phyloP scores from a whole-genome alignment of 2,888 invertebrate genomes.

The Drosophila silvestris region DNA sequence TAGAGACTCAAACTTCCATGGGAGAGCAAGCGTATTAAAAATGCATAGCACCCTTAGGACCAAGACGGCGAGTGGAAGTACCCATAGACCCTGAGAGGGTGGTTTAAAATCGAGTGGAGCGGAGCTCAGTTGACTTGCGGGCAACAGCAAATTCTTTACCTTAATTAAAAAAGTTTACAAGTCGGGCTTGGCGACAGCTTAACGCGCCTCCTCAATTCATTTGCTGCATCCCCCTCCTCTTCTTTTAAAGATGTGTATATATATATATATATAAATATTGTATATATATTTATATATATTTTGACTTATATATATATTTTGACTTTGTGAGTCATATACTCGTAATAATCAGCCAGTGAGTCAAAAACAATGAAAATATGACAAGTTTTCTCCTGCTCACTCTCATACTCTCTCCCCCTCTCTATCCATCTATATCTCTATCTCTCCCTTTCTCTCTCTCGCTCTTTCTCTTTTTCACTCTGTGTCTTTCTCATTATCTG shows the following conservation, averaged over 20 bases:
- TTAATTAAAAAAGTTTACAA: slow-evolving; percentile 76
- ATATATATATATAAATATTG: not conserved
- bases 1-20: slow-evolving; percentile 19
- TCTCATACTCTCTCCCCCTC: not conserved
- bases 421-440: not conserved
- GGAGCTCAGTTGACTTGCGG: slow-evolving; percentile 17
- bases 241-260: not conserved
- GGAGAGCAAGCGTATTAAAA: slow-evolving; percentile 33
- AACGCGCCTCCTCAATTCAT: slow-evolving; percentile 30
- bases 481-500: not conserved
- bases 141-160: slow-evolving; percentile 67
- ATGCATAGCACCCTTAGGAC: slow-evolving; percentile 33
- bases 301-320: not conserved
- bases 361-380: slow-evolving; percentile 66
- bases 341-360: slow-evolving; percentile 63
- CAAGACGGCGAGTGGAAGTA: not conserved
- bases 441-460: not conserved
- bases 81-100: slow-evolving; percentile 13
- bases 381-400: slow-evolving; percentile 30
- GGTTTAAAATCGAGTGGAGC: slow-evolving; percentile 30
- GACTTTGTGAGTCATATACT: slow-evolving; percentile 51
- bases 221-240: slow-evolving; percentile 8
- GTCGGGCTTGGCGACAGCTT: slow-evolving; percentile 61
- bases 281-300: not conserved
- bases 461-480: not conserved